Evolutionary conservation across 1,140 invertebrate species (phyloP).

Genomic region (Battus philenor): DNA sequence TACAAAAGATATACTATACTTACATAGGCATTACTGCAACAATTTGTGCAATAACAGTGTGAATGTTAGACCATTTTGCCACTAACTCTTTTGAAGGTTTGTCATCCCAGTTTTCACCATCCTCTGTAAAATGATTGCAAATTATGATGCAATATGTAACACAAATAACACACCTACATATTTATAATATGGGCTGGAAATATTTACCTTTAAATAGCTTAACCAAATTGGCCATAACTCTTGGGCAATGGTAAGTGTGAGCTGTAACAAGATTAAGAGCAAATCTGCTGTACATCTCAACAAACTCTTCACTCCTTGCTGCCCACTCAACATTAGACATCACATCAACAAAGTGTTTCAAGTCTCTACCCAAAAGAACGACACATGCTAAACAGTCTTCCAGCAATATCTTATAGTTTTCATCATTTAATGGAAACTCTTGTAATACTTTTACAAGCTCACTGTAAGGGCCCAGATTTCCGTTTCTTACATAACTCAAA

Average conservation of each 20-base stretch:
- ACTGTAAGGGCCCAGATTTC: constrained; percentile 46
- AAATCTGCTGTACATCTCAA: constrained; percentile 56
- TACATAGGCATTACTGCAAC: constrained; percentile 73
- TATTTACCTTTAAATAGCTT: constrained; percentile 62
- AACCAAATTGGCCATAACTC: constrained; percentile 53
- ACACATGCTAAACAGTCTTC: constrained; percentile 61
- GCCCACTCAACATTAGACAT: constrained; percentile 62
- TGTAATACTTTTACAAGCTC: constrained; percentile 61
- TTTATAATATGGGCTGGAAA: neutral
- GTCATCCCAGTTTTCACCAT: constrained; percentile 59
- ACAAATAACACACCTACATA: neutral
- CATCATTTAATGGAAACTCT: constrained; percentile 55
- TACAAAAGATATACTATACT: no score
- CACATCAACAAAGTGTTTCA: constrained; percentile 53
- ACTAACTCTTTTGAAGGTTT: constrained; percentile 42
- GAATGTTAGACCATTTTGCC: constrained; percentile 60
- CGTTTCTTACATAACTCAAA: constrained; percentile 38
- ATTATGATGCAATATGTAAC: constrained; percentile 9
- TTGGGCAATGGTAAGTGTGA: constrained; percentile 64
- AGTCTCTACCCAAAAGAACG: constrained; percentile 52
- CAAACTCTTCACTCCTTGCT: constrained; percentile 38
- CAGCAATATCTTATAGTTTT: constrained; percentile 56
- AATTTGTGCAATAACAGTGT: constrained; percentile 67
- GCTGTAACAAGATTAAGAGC: constrained; percentile 61
- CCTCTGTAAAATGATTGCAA: constrained; percentile 40